Evolutionary conservation across 2,797 vertebrate species (phyloP), one percentile per base, ranked within the genome.

Genomic region (Pachyuromys duprasi): DNA sequence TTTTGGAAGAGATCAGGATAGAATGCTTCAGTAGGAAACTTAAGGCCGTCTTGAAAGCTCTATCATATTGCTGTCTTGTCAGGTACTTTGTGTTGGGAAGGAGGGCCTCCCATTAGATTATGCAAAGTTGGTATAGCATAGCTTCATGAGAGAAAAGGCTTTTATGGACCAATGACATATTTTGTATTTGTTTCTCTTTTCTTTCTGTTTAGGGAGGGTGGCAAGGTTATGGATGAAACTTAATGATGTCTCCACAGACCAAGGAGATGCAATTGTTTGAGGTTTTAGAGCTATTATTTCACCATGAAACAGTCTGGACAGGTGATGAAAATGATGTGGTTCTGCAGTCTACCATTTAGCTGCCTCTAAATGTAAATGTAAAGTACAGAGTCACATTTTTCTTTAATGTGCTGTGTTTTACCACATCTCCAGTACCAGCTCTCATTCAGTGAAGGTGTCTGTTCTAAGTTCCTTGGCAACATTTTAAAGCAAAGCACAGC

Each of bases 331-430:
- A 90, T 90, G 72, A 78, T 80, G 20, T 8, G n/a, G 31, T 67
- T 92, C 86, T 90, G 90, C 72, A 89, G 3, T 87, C 72, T 12
- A 70, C 49, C 13, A 36, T 31, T 86, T 45, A 83, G n/a, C 33
- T 95, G 65, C 86, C 67, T 90, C 89, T 94, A 60, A 14, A 78
- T 79, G 94, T 94, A 94, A 94, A 74, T 67, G 22, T 39, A 60
- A 93, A 74, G 31, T 53, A 63, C 36, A 94, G n/a, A 78, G 22
- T 31, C 4, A 4, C n/a, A 91, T 49, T 65, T 14, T 79, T 91
- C 60, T 94, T 93, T 94, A 87, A 75, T 92, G 69, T 88, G 22
- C n/a, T 93, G 57, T 7, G 28, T 95, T 95, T 88, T 72, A 72
- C 62, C 92, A 24, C 63, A 63, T 95, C 55, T 2, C 26, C 26